Conservation (phyloP, 2,888 invertebrate species). For the Heliconius ethilla region DNA sequence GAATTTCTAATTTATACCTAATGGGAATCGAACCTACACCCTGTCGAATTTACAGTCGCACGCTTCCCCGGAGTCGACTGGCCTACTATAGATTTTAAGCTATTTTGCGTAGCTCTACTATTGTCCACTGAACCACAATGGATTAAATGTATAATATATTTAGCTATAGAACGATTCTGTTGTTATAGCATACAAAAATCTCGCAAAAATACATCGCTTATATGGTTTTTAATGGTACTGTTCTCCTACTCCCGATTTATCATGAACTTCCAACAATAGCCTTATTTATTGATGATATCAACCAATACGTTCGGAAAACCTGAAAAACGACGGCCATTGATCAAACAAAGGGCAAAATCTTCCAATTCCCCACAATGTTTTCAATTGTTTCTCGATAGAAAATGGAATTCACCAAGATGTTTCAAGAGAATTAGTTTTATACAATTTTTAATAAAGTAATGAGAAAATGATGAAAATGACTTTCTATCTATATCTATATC, state of each 20-base stretch:
- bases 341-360: background rate
- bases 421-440: background rate
- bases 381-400: too few species aligned
- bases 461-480: background rate
- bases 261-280: constrained; percentile 16
- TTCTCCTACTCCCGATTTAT: constrained; percentile 17
- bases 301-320: constrained; percentile 15
- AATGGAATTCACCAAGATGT: too few species aligned
- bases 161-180: too few species aligned
- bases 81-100: too few species aligned
- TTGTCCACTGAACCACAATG: too few species aligned
- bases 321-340: constrained; percentile 8
- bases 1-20: too few species aligned
- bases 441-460: background rate
- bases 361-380: constrained; percentile 23
- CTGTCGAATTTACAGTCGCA: too few species aligned
- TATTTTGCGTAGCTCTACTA: too few species aligned
- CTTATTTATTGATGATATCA: constrained; percentile 34
- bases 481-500: background rate
- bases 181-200: too few species aligned
- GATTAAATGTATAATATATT: too few species aligned
- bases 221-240: background rate
- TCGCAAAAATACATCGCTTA: background rate
- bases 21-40: too few species aligned
- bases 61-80: too few species aligned